These are phyloP conservation scores for Apantesis nais DNA, from an alignment of 2,888 invertebrate species.

Conservation along the genomic window DNA sequence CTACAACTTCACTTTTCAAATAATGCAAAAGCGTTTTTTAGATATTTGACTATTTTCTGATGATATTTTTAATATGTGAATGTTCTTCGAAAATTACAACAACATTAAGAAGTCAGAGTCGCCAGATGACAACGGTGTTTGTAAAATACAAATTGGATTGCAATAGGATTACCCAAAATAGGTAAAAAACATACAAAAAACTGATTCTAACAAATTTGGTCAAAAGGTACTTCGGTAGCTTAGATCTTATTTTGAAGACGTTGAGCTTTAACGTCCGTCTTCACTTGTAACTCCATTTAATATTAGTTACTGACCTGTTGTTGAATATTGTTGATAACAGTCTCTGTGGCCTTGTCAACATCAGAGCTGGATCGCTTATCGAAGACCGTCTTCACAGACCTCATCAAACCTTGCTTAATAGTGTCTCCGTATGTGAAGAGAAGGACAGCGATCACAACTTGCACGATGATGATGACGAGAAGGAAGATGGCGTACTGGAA, in stretches of 20 bases:
- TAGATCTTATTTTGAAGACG: not conserved
- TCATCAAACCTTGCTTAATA: slow-evolving; percentile 78
- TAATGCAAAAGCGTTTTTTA: too few species aligned
- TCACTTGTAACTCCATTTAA: not conserved
- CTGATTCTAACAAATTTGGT: not conserved
- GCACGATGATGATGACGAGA: slow-evolving; percentile 89
- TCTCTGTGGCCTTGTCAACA: slow-evolving; percentile 72
- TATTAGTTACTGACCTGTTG: slow-evolving; percentile 85
- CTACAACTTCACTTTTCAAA: too few species aligned
- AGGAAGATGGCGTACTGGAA: slow-evolving; percentile 90
- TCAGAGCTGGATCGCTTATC: slow-evolving; percentile 53
- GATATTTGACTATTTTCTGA: too few species aligned
- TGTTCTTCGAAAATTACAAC: not conserved
- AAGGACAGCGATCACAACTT: slow-evolving; percentile 89
- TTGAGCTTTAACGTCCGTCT: too few species aligned
- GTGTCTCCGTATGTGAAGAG: slow-evolving; percentile 88
- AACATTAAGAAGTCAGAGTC: not conserved
- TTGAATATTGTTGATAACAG: slow-evolving; percentile 88
- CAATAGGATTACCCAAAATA: not conserved
- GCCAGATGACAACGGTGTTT: too few species aligned
- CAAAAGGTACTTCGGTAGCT: not conserved
- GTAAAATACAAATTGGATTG: not conserved
- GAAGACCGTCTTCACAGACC: slow-evolving; percentile 62
- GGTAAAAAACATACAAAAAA: not conserved
- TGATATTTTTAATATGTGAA: too few species aligned